Conservation (phyloP, 2,888 invertebrate species). For the Chloroclystis v-ata region DNA sequence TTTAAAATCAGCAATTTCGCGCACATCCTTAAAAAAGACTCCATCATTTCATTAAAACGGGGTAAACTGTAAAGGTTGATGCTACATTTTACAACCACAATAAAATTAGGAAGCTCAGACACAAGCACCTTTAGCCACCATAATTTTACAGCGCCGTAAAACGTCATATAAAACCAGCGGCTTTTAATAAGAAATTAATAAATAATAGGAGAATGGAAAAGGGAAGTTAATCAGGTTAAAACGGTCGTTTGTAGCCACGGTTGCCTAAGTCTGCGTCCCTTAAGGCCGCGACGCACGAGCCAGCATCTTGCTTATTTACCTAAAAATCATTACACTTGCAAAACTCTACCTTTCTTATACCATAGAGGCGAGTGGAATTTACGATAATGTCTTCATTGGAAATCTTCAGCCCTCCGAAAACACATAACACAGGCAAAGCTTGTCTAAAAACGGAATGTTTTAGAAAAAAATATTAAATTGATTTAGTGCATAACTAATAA, state of each 20-base stretch:
- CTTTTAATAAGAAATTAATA: constrained; percentile 25
- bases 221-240: constrained; percentile 39
- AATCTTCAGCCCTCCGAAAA: no score
- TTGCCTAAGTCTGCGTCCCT: constrained; percentile 19
- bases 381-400: no score
- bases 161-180: background rate
- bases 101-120: background rate
- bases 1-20: no score
- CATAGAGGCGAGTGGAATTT: no score
- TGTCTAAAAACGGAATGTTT: no score
- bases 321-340: no score
- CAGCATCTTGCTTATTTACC: no score
- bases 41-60: background rate
- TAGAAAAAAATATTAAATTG: no score
- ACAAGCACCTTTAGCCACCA: background rate
- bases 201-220: constrained; percentile 17
- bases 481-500: no score
- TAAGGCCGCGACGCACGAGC: background rate
- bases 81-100: constrained; percentile 1
- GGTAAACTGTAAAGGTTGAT: background rate
- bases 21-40: no score
- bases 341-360: no score
- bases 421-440: no score
- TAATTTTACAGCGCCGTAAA: constrained; percentile 1
- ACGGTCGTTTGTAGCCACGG: constrained; percentile 40